phyloP scores from a whole-genome alignment of 64 coral and sea anemone genomes.

The Pachyseris speciosa region DNA sequence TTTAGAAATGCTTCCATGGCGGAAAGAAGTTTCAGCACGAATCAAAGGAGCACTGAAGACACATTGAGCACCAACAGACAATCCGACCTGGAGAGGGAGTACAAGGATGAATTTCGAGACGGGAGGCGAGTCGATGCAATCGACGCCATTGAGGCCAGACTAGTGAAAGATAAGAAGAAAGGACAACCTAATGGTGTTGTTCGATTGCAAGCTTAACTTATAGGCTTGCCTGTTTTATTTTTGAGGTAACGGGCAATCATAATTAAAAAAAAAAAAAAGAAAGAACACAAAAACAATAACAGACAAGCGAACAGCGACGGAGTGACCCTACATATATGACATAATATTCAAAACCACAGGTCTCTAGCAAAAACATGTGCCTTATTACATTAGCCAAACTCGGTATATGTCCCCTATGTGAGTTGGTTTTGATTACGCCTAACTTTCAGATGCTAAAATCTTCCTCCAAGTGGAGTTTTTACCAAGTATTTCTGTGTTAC shows the following conservation, averaged over 20 bases:
- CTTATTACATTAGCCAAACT: too few species aligned
- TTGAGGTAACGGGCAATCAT: neutral
- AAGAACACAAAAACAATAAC: too few species aligned
- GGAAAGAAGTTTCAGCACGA: neutral
- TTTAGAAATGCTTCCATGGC: neutral
- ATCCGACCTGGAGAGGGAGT: neutral
- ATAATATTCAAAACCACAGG: too few species aligned
- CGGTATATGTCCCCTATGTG: too few species aligned
- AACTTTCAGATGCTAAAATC: too few species aligned
- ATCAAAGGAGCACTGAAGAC: slow-evolving; percentile 15
- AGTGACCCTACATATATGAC: too few species aligned
- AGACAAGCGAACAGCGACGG: too few species aligned
- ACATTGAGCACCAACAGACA: neutral
- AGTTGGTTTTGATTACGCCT: too few species aligned
- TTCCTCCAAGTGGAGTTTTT: too few species aligned
- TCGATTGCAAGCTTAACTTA: neutral
- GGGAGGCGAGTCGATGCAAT: neutral
- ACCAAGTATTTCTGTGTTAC: too few species aligned
- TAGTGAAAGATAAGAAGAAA: neutral
- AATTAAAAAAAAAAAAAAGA: too few species aligned
- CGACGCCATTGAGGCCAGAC: neutral
- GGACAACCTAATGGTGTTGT: neutral
- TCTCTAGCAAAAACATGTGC: too few species aligned
- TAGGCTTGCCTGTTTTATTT: slow-evolving; percentile 10
- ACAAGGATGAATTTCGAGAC: neutral